Evolutionary conservation across 2,797 vertebrate species (phyloP), one percentile per base, ranked within the genome.

Genomic region (Todus mexicanus): DNA sequence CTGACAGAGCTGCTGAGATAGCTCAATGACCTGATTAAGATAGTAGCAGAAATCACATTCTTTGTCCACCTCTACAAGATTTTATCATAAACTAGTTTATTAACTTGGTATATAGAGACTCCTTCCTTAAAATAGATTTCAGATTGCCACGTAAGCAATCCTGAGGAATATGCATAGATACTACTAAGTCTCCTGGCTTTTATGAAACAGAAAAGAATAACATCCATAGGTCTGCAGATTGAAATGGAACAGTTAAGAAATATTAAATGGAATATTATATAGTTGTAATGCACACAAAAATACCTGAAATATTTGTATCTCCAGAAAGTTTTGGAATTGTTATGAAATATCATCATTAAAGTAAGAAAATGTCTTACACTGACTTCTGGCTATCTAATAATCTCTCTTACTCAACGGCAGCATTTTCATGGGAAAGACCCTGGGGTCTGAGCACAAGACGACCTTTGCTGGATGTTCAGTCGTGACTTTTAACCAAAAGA

Each of bases 21-120:
- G 70, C 81, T 92, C 76, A 89, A 27, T 75, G 84, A 75, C 78
- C 93, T 94, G 86, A 87, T 92, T 95, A 87, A 93, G 71, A 74
- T 0, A 71, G 59, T 1, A 47, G 77, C 0, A 88, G 77, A 85
- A 91, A 71, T 8, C 2, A 1, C 65, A 42, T 61, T 89, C 61
- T 50, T 75, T 89, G 61, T 80, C 92, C 69, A 85, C 54, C 43
- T 72, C 40, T 37, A 75, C 45, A 37, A 45, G 47, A 53, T 60
- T 83, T 90, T 54, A 75, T 51, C 61, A 75, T 42, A 38, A 87
- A 59, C 78, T 72, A 61, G 69, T 80, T 50, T 66, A 87, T 82
- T 90, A 77, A 54, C 38, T 48, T 38, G 31, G 21, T 69, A 17
- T 12, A 35, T 6, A 48, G 27, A 90, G 16, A 29, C 17, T 56